Percentiles rank a stretch among this genome's conserved stretches.
Conservation (phyloP, 2,888 invertebrate species). For the Hirtodrosophila alboralis region DNA sequence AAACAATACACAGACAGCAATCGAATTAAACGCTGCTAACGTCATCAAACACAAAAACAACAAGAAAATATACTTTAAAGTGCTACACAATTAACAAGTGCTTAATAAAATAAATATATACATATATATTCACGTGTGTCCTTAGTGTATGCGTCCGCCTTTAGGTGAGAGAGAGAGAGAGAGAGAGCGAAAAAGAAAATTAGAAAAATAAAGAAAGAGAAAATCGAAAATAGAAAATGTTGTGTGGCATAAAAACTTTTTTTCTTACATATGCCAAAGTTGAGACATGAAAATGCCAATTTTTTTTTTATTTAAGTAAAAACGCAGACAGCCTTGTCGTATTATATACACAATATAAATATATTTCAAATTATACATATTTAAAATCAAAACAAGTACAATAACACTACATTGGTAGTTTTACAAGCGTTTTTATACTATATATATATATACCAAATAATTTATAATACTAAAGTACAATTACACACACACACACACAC, state of each 20-base stretch:
- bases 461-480: too few species aligned
- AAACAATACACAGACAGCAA: conserved; percentile 55
- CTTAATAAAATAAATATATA: conserved; percentile 12
- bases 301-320: conserved; percentile 5
- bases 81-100: conserved; percentile 51
- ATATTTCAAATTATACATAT: background rate
- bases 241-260: conserved; percentile 16
- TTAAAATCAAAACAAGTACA: conserved; percentile 3
- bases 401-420: conserved; percentile 19
- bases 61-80: conserved; percentile 32
- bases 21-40: conserved; percentile 61
- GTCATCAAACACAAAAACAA: conserved; percentile 66
- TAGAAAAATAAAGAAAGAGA: background rate
- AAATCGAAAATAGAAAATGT: conserved; percentile 9
- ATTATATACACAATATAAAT: conserved; percentile 11
- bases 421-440: conserved; percentile 23
- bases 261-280: conserved; percentile 65
- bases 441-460: conserved; percentile 4
- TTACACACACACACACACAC: too few species aligned
- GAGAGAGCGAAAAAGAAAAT: too few species aligned
- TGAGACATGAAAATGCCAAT: conserved; percentile 26
- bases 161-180: too few species aligned
- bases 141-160: conserved; percentile 24
- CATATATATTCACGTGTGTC: conserved; percentile 17
- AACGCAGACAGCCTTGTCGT: conserved; percentile 35